phyloP scores from a whole-genome alignment of 2,113 vertebrate genomes.

The Sinocyclocheilus grahami region DNA sequence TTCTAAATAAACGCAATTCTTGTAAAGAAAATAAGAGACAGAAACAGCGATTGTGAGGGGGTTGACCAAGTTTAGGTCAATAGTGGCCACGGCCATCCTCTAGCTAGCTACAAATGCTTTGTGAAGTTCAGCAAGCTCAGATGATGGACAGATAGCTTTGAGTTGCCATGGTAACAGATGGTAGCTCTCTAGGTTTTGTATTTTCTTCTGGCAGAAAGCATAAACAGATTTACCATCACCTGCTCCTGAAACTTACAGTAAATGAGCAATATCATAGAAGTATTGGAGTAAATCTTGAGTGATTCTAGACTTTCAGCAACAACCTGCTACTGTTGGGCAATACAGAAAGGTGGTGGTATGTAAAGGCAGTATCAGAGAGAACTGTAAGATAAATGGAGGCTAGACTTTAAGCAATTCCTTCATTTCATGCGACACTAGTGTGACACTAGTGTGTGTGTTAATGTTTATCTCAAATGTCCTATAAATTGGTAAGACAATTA shows the following conservation, averaged over 20 bases:
- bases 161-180: constrained; percentile 7
- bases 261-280: constrained; percentile 8
- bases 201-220: constrained; percentile 16
- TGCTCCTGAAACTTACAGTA: background rate
- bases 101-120: background rate
- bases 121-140: background rate
- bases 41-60: background rate
- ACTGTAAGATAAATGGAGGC: background rate
- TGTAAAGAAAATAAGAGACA: background rate
- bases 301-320: background rate
- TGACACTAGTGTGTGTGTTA: background rate
- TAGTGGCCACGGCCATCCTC: background rate
- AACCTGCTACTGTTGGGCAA: background rate
- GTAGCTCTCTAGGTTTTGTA: background rate
- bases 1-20: background rate
- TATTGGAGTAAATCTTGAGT: background rate
- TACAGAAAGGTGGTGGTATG: background rate
- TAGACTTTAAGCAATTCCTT: background rate
- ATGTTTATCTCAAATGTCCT: no score
- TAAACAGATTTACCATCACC: background rate
- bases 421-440: background rate
- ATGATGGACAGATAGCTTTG: background rate
- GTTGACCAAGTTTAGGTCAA: background rate
- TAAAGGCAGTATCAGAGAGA: background rate
- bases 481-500: no score